These are phyloP conservation scores for Papilio polytes DNA, from an alignment of 1,140 invertebrate genomes.

Conservation along the genomic window DNA sequence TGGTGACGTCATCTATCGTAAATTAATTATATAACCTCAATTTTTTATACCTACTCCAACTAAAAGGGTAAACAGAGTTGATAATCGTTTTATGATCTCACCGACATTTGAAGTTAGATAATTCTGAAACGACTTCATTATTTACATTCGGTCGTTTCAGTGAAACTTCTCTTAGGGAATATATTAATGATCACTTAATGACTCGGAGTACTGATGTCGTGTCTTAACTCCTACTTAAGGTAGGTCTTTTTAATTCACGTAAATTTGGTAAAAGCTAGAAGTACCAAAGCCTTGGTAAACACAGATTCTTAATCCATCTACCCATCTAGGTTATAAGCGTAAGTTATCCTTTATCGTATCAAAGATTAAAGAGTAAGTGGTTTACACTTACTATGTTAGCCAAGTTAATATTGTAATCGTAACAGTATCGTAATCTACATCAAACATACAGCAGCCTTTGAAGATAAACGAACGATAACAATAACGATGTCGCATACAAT, in stretches of 20 bases:
- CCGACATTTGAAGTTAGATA: background rate
- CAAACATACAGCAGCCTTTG: slow-evolving; percentile 29
- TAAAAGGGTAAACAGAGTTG: background rate
- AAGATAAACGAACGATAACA: slow-evolving; percentile 41
- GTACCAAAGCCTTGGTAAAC: background rate
- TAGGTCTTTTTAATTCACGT: background rate
- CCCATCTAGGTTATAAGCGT: background rate
- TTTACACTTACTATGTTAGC: background rate
- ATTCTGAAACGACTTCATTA: background rate
- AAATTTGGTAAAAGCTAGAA: background rate
- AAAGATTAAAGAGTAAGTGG: slow-evolving; percentile 8
- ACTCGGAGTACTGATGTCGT: background rate
- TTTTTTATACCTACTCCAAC: background rate
- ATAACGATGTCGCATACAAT: slow-evolving; percentile 49
- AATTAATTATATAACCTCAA: background rate
- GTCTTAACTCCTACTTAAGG: background rate
- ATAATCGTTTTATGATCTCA: background rate
- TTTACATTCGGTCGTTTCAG: too few relatives aligned
- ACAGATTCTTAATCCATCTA: background rate
- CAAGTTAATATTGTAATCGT: slow-evolving; percentile 6
- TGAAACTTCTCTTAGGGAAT: background rate
- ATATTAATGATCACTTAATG: background rate
- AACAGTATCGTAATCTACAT: slow-evolving; percentile 14
- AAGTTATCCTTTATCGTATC: slow-evolving; percentile 3
- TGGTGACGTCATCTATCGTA: background rate